Evolutionary conservation across 2,113 vertebrate species (phyloP), one percentile per base, ranked within the genome.

Genomic region (Antidorcas marsupialis): DNA sequence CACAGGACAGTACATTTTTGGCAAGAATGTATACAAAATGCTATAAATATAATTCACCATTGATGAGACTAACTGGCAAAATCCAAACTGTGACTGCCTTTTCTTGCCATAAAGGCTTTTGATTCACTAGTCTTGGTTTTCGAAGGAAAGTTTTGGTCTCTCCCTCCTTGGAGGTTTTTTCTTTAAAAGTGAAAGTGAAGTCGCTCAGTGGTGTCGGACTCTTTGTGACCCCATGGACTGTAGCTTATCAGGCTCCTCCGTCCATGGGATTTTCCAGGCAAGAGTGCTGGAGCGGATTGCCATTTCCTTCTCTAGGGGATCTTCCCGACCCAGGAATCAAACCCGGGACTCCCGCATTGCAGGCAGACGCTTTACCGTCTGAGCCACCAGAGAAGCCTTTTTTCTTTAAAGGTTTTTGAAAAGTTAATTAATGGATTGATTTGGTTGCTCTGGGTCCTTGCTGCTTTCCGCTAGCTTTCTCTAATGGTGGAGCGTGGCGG

Each of bases 41-140:
- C 17, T 95, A 6, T 39, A n/a, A 67, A 71, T 52, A 28, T 57
- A 85, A 83, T 74, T 71, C 39, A 74, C 21, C 59, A 19, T 59
- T 93, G 85, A 76, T 62, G 43, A 19, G 23, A 71, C 23, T 76
- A 19, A 39, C 33, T 33, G 60, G 19, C 17, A 87, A 76, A 92
- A 87, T 45, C 67, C 62, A 76, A 89, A 47, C 43, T 57, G 36
- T 21, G 43, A 74, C 15, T 64, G 33, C 50, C 28, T 94, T 92
- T 83, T 19, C 87, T 95, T 76, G 57, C 55, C 52, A 33, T 76
- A 89, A 92, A 92, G 78, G 30, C 30, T 83, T 71, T 50, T 64
- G 57, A 78, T 67, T 83, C 64, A 57, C 17, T 79, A 67, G 79
- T 64, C 55, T 78, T 89, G 25, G 30, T 67, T 25, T 95, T 84